Evolutionary conservation across 2,113 vertebrate genomes (phyloP).

Genomic region (Blennius ocellaris): DNA sequence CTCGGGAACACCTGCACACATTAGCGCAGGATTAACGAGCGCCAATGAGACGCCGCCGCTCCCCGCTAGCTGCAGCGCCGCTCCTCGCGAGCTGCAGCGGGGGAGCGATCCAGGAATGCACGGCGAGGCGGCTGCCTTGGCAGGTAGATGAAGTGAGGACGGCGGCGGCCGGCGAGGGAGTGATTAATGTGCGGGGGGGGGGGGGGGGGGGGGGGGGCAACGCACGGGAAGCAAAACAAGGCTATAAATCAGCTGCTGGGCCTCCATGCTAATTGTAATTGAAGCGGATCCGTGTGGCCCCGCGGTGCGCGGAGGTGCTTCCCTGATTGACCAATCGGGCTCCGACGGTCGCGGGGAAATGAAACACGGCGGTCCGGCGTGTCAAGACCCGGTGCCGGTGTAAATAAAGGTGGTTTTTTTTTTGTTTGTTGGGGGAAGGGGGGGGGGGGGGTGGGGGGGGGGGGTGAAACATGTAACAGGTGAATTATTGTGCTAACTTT

Average conservation of each 20-base stretch:
- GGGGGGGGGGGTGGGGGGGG: too few relatives aligned
- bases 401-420: conserved; percentile 45
- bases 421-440: too few relatives aligned
- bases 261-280: conserved; percentile 84
- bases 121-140: conserved; percentile 72
- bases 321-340: conserved; percentile 77
- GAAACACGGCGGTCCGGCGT: conserved; percentile 35
- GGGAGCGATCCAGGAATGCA: conserved; percentile 60
- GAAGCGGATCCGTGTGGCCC: conserved; percentile 80
- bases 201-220: too few relatives aligned
- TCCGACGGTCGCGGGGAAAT: conserved; percentile 68
- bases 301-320: conserved; percentile 67
- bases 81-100: too few relatives aligned
- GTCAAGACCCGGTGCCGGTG: conserved; percentile 13
- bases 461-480: conserved; percentile 27
- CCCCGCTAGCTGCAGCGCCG: too few relatives aligned
- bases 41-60: conserved; percentile 30
- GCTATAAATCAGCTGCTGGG: conserved; percentile 80
- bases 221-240: conserved; percentile 77
- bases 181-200: conserved; percentile 80
- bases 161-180: conserved; percentile 65
- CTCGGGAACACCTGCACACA: conserved; percentile 27
- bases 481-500: conserved; percentile 37
- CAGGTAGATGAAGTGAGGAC: conserved; percentile 83
- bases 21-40: conserved; percentile 21